These are phyloP conservation scores for Cebus imitator DNA, from an alignment of 2,113 vertebrate genomes.

Conservation along the genomic window DNA sequence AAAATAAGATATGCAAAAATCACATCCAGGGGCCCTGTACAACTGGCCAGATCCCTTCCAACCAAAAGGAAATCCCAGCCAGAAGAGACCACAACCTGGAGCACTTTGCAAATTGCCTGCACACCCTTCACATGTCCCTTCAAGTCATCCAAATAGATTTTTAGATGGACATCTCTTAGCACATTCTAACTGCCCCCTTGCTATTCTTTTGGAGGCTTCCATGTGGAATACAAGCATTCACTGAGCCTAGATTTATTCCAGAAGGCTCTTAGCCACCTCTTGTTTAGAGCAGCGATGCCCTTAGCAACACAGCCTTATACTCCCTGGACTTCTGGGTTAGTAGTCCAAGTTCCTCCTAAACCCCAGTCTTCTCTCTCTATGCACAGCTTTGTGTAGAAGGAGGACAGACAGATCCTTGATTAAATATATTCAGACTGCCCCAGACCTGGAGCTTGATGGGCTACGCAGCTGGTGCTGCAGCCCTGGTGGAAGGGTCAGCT, in stretches of 20 bases:
- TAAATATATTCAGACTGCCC: constrained; percentile 11
- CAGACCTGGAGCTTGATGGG: neutral
- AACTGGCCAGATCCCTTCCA: neutral
- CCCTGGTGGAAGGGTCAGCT: neutral
- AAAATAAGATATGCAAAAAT: constrained; percentile 24
- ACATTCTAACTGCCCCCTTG: neutral
- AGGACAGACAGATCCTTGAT: neutral
- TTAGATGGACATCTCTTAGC: neutral
- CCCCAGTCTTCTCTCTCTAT: neutral
- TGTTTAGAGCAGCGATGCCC: constrained; percentile 26
- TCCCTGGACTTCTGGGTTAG: constrained; percentile 43
- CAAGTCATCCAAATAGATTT: neutral
- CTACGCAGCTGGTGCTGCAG: neutral
- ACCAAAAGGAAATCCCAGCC: neutral
- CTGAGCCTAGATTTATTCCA: constrained; percentile 25
- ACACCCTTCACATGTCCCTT: neutral
- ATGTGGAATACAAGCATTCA: neutral
- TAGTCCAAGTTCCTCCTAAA: neutral
- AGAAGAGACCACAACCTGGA: neutral
- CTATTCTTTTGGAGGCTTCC: neutral
- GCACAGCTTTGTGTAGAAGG: neutral
- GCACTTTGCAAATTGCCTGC: neutral
- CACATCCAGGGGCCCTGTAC: neutral
- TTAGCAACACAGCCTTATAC: constrained; percentile 62
- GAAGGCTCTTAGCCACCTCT: neutral